Evolutionary conservation across 1,140 invertebrate genomes (phyloP), one percentile per base, ranked within the genome.

Genomic region (Cotesia vestalis): DNA sequence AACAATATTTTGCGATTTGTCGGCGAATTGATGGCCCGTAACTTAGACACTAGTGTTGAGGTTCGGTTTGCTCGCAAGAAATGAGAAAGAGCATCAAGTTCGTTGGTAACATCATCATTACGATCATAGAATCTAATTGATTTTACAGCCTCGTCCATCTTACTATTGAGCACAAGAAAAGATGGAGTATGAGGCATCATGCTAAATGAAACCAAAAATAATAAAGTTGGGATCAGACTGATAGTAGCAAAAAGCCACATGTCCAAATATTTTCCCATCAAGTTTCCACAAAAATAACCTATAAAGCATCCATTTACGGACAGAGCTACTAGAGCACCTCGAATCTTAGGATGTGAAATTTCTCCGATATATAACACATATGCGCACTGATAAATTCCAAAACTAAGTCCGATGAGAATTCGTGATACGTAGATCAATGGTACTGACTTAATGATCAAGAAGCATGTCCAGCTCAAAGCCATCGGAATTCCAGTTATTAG

Each of bases 151-250:
- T 86, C 85, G 20, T 88, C 88, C 79, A 91, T 89, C 66, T 88
- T 86, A 17, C 89, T 87, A 14, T 86, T 86, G 60, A 87, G 88
- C 1, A 92, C 80, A 40, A 89, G 86, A 80, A 90, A 94, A 73
- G 93, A 89, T 0, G 94, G 93, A n/a, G 93, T 92, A 80, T 94
- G 92, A 0, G 93, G 93, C 82, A 94, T 89, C 61, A 89, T 89
- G 52, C 87, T 86, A 80, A 93, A 91, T 1, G 88, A 88, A 4
- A 90, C 73, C 1, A 91, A 80, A 72, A 91, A 90, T 4, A 90
- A 76, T 1, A 90, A 80, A 2, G 90, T 87, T 55, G 89, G 75
- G 0, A 87, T 78, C 34, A 91, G 85, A 74, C 89, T 89, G 61
- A 91, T 88, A 14, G 87, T 84, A 0, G 90, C 89, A n/a, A 90